Evolutionary conservation across 35 echinoderm and acorn worm genomes (phyloP), one percentile per base, ranked within the genome.

Genomic region (Apostichopus californicus): DNA sequence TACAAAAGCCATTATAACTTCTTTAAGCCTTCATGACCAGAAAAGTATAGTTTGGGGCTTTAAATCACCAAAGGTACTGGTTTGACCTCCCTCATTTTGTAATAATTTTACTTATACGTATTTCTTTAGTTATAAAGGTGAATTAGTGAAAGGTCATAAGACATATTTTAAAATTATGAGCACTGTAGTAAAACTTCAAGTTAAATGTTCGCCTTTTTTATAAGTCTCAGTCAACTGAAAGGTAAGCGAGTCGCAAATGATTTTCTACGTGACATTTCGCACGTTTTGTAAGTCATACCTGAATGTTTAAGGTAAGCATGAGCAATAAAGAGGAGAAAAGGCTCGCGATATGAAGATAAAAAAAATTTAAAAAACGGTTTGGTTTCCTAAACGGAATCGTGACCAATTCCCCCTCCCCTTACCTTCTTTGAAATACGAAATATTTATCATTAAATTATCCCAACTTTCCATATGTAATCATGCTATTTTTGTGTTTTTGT

Each of bases 211-310:
- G 17, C 64, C 64, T 13, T 17, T 17, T 68, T 68, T 0, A 14
- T 11, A 11, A 11, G 64, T 68, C 34, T 46, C 34, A 46, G 1
- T 46, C 34, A 18, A 68, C 13, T 11, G 64, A 68, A 68, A 68
- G 64, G 64, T 68, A 68, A 18, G 11, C 64, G 18, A 68, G 64
- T 68, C 64, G 64, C 64, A 17, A 11, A 68, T 4, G 34, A 46
- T 46, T 68, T 68, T 68, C 64, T 68, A 68, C 64, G 64, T 68
- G 64, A 68, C 64, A 68, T 68, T 68, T 68, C 64, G 64, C 64
- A 68, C 64, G 64, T 68, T 11, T 68, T 3, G 64, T 3, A 68
- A 46, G 34, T 46, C 34, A 46, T 46, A 46, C 34, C 34, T 46
- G 34, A 46, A 3, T 2, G 3, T 46, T 46, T 46, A 46, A 46